phyloP scores from a whole-genome alignment of 2,797 vertebrate genomes.

The Acanthopagrus latus region DNA sequence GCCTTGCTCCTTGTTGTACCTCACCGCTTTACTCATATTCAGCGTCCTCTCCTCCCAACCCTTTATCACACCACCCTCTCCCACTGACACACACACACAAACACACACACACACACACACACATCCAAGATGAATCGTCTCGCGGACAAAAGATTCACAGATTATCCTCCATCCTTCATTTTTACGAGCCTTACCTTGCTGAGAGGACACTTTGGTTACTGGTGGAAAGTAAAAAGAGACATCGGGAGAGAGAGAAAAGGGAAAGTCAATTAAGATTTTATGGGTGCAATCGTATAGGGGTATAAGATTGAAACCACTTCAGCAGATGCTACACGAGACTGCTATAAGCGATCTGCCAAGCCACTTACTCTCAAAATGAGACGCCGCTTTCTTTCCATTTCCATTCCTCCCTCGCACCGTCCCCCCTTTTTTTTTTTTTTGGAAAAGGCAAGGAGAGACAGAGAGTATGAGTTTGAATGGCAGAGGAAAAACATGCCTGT shows the following conservation, averaged over 20 bases:
- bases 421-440: conserved; percentile 72
- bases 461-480: conserved; percentile 61
- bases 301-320: conserved; percentile 79
- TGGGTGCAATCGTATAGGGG: conserved; percentile 74
- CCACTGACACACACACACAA: conserved; percentile 78
- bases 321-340: conserved; percentile 80
- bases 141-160: conserved; percentile 16
- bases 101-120: conserved; percentile 45
- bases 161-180: conserved; percentile 37
- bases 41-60: conserved; percentile 90
- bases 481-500: conserved; percentile 70
- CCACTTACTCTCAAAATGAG: conserved; percentile 90
- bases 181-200: conserved; percentile 83
- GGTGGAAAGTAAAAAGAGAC: conserved; percentile 68
- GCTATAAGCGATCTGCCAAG: conserved; percentile 77
- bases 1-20: conserved; percentile 87
- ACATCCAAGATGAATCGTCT: conserved; percentile 41
- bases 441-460: conserved; percentile 62
- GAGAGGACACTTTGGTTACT: conserved; percentile 85
- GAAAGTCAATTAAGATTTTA: conserved; percentile 78
- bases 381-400: conserved; percentile 86
- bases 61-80: conserved; percentile 89
- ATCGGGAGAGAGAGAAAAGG: conserved; percentile 57
- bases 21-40: conserved; percentile 90
- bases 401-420: conserved; percentile 73